A percentile compares a stretch with the other conserved stretches of the same genome.
phyloP scores from a whole-genome alignment of 1,140 invertebrate species.

The Zaprionus inermis region DNA sequence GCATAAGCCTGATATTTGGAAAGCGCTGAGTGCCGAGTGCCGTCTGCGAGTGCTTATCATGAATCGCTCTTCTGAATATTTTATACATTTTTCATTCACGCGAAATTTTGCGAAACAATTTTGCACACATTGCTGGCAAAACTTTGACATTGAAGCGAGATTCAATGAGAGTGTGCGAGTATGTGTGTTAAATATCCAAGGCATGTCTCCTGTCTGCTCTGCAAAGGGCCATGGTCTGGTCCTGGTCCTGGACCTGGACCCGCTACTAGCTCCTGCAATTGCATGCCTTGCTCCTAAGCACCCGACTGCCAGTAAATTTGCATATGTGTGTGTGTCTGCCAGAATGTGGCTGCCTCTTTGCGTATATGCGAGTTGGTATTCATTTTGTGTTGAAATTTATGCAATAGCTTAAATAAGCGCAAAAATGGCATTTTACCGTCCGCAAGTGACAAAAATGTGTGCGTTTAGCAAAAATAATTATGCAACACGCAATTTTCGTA shows the following conservation, averaged over 20 bases:
- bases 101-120: conserved; percentile 79
- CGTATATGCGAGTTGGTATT: conserved; percentile 55
- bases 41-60: conserved; percentile 8
- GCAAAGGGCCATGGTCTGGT: conserved; percentile 42
- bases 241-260: conserved; percentile 20
- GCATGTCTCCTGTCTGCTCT: conserved; percentile 57
- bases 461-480: conserved; percentile 73
- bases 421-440: conserved; percentile 72
- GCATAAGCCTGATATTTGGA: conserved; percentile 9
- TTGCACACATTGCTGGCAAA: conserved; percentile 70
- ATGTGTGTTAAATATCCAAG: conserved; percentile 70
- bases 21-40: neutral
- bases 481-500: conserved; percentile 40
- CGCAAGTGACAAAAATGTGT: conserved; percentile 69
- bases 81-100: conserved; percentile 83
- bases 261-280: conserved; percentile 61
- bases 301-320: conserved; percentile 58
- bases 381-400: conserved; percentile 76
- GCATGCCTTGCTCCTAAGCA: conserved; percentile 57
- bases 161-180: conserved; percentile 51
- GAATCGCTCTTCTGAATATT: conserved; percentile 79
- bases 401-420: conserved; percentile 79
- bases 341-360: conserved; percentile 17
- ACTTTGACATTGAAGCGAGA: conserved; percentile 69
- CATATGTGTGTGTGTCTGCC: conserved; percentile 42